Evolutionary conservation across 2,888 invertebrate genomes (phyloP).

Genomic region (Latrodectus hesperus): DNA sequence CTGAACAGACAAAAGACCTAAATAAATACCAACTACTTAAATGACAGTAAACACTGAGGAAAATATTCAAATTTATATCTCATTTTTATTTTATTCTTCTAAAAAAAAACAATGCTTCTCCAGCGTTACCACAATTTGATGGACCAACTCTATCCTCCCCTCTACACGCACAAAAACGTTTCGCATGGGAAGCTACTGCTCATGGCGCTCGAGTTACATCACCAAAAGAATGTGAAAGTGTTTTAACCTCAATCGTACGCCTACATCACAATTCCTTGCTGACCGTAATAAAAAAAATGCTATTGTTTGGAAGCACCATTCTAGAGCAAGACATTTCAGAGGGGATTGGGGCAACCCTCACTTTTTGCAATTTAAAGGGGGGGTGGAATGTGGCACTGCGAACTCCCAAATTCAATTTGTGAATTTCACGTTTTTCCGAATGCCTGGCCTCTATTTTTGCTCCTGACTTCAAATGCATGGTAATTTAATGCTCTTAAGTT

Average conservation of each 20-base stretch:
- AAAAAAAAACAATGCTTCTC: background rate
- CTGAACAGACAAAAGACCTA: too few relatives aligned
- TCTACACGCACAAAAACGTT: slow-evolving; percentile 12
- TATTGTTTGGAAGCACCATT: slow-evolving; percentile 39
- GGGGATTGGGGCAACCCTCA: background rate
- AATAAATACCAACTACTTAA: too few relatives aligned
- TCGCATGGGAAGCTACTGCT: slow-evolving; percentile 31
- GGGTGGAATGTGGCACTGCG: too few relatives aligned
- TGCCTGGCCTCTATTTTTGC: background rate
- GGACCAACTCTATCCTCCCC: background rate
- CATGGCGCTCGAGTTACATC: slow-evolving; percentile 16
- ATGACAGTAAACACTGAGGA: background rate
- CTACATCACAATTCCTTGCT: slow-evolving; percentile 17
- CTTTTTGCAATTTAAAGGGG: background rate
- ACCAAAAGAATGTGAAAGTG: slow-evolving; percentile 44
- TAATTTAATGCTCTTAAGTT: too few relatives aligned
- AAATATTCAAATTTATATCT: background rate
- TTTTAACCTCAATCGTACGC: slow-evolving; percentile 40
- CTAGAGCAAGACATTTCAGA: slow-evolving; percentile 1
- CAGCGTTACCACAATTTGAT: too few relatives aligned
- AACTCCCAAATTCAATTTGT: too few relatives aligned
- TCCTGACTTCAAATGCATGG: background rate
- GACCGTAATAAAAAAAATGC: slow-evolving; percentile 23
- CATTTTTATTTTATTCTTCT: background rate
- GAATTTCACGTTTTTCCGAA: too few relatives aligned